A percentile compares a stretch with the other conserved stretches of the same genome.
Conservation (phyloP, 2,113 vertebrate genomes). For the Physeter macrocephalus region DNA sequence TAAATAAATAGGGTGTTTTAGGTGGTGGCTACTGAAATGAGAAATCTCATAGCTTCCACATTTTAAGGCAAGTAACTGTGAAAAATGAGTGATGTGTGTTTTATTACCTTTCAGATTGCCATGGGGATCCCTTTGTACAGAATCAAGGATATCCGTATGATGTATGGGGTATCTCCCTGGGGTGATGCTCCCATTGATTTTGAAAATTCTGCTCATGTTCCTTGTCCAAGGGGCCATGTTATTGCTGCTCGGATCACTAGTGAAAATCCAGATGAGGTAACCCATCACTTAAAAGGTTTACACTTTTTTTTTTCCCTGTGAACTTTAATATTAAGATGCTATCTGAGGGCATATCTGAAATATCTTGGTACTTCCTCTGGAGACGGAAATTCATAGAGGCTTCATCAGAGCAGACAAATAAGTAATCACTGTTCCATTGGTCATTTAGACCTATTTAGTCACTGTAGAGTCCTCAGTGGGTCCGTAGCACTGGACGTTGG, state of each 20-base stretch:
- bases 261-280: constrained; percentile 98
- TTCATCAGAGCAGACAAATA: background rate
- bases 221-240: constrained; percentile 94
- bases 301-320: background rate
- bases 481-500: background rate
- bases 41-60: background rate
- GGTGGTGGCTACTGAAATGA: background rate
- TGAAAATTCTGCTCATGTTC: constrained; percentile 89
- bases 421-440: background rate
- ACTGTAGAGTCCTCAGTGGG: background rate
- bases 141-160: constrained; percentile 97
- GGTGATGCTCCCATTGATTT: constrained; percentile 94
- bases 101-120: constrained; percentile 85
- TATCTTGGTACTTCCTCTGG: background rate
- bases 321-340: constrained; percentile 6
- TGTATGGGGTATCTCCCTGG: constrained; percentile 95
- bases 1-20: constrained; percentile 32
- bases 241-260: constrained; percentile 99
- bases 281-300: background rate
- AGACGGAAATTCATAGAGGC: constrained; percentile 15
- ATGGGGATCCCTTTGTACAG: constrained; percentile 97
- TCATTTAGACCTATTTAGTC: background rate
- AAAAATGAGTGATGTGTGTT: background rate
- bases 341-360: constrained; percentile 16
- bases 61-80: background rate